Evolutionary conservation across 2,113 vertebrate genomes (phyloP), one percentile per base, ranked within the genome.

Genomic region (Macquaria australasica): DNA sequence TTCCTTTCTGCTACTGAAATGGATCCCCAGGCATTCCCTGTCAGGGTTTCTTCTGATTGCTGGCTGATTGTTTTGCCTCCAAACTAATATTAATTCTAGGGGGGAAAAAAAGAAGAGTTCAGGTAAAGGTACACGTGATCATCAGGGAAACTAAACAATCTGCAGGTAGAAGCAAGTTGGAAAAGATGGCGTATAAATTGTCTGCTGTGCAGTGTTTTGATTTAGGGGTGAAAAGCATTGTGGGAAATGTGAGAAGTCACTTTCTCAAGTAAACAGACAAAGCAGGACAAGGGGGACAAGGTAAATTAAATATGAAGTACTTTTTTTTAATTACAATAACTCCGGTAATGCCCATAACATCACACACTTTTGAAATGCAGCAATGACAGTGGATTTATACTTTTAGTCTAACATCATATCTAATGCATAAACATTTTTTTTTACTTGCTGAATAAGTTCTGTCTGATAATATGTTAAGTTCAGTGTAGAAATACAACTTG

Each of bases 221-320:
- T 41, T 5, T 12, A 48, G 34, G 20, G 16, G 48, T n/a, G 2
- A 23, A 60, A 39, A 51, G 41, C 23, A 20, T 71, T 77, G 48
- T 63, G 37, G 48, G 58, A 64, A 55, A 45, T 77, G 56, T n/a
- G 63, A 66, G n/a, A 41, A 70, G 63, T 55, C 3, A 55, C 8
- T 2, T 28, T 50, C 10, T 37, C 2, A 14, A 20, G 5, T 34
- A 50, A 39, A 43, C 23, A 51, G 63, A 50, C 41, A 21, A 25
- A 37, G 20, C 53, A n/a, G 28, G 20, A 5, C 55, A 58, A 55
- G 0, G 4, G 18, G 28, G 20, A 5, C 55, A 31, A 50, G 41
- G 25, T 31, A 3, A 51, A 51, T 21, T 3, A 43, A 28, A 31
- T 20, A 69, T 5, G 0, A 55, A 71, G 11, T 16, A n/a, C 12